These are phyloP conservation scores for Panthera tigris DNA, from an alignment of 2,113 vertebrate species.

Conservation along the genomic window DNA sequence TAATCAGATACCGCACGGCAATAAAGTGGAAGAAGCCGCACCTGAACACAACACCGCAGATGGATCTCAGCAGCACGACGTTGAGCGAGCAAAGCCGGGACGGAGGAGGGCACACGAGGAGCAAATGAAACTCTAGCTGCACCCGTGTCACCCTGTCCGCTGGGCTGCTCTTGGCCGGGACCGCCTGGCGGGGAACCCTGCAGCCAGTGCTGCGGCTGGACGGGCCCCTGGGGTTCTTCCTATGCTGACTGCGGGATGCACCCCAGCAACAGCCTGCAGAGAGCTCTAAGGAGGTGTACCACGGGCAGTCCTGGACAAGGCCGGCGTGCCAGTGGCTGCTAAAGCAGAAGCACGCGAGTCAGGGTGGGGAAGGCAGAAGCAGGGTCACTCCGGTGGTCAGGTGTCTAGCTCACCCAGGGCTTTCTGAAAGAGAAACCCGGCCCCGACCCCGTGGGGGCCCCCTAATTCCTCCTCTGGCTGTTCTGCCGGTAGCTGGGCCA, in stretches of 20 bases:
- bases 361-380: neutral
- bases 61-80: neutral
- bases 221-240: neutral
- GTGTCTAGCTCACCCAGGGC: neutral
- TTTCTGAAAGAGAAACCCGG: neutral
- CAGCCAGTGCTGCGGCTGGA: neutral
- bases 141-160: rapidly evolving
- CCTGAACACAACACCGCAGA: neutral
- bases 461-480: neutral
- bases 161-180: neutral
- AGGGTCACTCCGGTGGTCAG: neutral
- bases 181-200: neutral
- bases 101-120: neutral
- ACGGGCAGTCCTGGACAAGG: no score
- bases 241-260: no score
- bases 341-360: neutral
- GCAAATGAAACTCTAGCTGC: neutral
- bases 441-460: neutral
- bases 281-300: neutral
- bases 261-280: no score
- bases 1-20: neutral
- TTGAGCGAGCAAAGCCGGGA: neutral
- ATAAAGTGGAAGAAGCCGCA: neutral
- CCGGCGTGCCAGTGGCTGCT: neutral
- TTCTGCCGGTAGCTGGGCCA: neutral